Conservation (phyloP, 2,797 vertebrate genomes). For the Molothrus aeneus region DNA sequence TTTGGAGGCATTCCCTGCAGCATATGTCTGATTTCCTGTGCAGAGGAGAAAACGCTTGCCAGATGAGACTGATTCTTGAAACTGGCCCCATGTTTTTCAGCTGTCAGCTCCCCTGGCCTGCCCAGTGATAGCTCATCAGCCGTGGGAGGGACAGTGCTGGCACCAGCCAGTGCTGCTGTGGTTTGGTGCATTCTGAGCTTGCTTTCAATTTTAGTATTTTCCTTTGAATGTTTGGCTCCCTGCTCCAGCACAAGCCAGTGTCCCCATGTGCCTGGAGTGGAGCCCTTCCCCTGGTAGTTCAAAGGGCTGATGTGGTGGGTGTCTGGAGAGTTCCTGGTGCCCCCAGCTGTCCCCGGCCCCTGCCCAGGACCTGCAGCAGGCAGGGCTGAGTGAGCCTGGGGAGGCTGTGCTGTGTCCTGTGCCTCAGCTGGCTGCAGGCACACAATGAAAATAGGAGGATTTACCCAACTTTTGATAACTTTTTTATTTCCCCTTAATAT, state of each 20-base stretch:
- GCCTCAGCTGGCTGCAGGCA: not conserved
- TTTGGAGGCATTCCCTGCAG: not conserved
- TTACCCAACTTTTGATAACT: not conserved
- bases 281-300: not conserved
- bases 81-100: not conserved
- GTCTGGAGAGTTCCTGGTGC: not conserved
- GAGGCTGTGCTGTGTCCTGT: rapidly evolving
- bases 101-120: not conserved
- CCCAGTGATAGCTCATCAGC: rapidly evolving
- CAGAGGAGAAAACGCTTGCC: not conserved
- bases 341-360: not conserved
- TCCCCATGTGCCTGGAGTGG: not conserved
- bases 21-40: not conserved
- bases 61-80: not conserved
- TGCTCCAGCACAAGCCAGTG: not conserved
- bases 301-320: rapidly evolving
- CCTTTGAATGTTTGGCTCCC: not conserved
- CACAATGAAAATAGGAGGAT: not conserved
- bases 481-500: not conserved
- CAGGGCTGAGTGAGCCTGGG: not conserved
- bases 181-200: not conserved
- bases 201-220: not conserved
- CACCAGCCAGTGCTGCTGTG: rapidly evolving
- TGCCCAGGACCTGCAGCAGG: not conserved
- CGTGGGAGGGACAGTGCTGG: rapidly evolving